Base-by-base conservation (phyloP, 1,140 invertebrate genomes). In the Nautilus pompilius region DNA sequence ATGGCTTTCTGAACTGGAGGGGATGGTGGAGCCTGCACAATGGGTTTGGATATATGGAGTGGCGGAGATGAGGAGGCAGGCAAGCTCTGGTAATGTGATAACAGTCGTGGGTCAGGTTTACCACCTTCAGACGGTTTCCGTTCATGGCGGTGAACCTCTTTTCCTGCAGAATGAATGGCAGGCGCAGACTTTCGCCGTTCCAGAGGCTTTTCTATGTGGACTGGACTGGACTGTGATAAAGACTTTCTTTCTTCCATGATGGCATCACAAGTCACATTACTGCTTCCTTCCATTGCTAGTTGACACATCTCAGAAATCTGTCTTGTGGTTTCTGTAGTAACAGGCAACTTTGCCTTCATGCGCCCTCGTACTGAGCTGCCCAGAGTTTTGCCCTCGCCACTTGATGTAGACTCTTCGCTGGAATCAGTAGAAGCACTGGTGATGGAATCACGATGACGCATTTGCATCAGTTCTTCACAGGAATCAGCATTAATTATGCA, bases 401-500 rank as follows among this genome's bases (percentile, higher is more conserved):
- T 79, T n/a, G 76, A 78, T 32, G 61, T 77, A 28, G 76, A 79
- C 61, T 79, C 76, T 49, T 78, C 77, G 33, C 76, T 77, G 8
- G 76, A 77, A 46, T 78, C 76, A 17, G 77, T 79, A 15, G 76
- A 79, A n/a, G 76, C 73, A 66, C 74, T 78, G 6, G 75, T 78
- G 26, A 79, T 79, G 45, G 77, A 79, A 66, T 79, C 77, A 22
- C 77, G 58, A 61, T 79, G 77, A 36, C 70, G 63, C 20, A 74
- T 59, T 28, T 63, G 63, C 5, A 70, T 62, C 36, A 77, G 60
- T 65, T 76, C 73, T 53, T 75, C 73, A 6, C 70, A 63, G 4
- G 67, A 67, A 58, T 76, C 73, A n/a, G 71, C 69, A 62, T 76
- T 72, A 30, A 79, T 79, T 24, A 79, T 75, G 62, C 74, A 72